Evolutionary conservation across 2,113 vertebrate species (phyloP), one percentile per base, ranked within the genome.

Genomic region (Danionella cerebrum): DNA sequence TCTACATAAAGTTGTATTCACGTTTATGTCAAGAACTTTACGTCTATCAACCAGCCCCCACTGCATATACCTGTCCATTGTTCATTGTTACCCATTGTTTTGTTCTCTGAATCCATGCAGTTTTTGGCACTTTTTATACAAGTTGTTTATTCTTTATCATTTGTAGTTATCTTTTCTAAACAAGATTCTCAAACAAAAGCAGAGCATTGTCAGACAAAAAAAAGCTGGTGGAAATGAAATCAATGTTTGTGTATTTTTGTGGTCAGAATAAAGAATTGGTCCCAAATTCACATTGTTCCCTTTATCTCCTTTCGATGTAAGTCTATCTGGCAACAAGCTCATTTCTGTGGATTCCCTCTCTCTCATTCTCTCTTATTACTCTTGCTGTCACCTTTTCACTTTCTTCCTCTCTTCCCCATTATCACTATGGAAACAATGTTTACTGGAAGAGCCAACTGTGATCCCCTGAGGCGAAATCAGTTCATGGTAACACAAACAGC

Each of bases 361-460:
- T 13, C 10, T 14, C 19, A 31, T 42, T 52, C n/a, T 51, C 58
- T 16, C 47, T 69, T 67, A 59, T 76, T 76, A 62, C 71, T 72
- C 70, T 72, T 72, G 59, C 70, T 60, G 67, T 76, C 74, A 72
- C 45, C 59, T 72, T 51, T 48, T 57, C 8, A 18, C 65, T 65
- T 59, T 38, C 58, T 65, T 59, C 18, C 70, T 72, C 58, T 55
- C 52, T 59, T 58, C 60, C 62, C 60, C 44, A 45, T 76, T 69
- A 70, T 76, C 74, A 62, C 74, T 73, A 73, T 76, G 74, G 70
- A 76, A 72, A 76, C 74, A 62, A 69, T 69, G 65, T 72, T 76
- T 76, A 76, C 66, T 18, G 53, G 54, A 50, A 47, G 39, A 62
- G 18, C 45, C n/a, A 29, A 42, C 38, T 35, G 48, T 41, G 18